These are phyloP conservation scores for Drosophila acutilabella DNA, from an alignment of 2,888 invertebrate genomes.

Conservation along the genomic window DNA sequence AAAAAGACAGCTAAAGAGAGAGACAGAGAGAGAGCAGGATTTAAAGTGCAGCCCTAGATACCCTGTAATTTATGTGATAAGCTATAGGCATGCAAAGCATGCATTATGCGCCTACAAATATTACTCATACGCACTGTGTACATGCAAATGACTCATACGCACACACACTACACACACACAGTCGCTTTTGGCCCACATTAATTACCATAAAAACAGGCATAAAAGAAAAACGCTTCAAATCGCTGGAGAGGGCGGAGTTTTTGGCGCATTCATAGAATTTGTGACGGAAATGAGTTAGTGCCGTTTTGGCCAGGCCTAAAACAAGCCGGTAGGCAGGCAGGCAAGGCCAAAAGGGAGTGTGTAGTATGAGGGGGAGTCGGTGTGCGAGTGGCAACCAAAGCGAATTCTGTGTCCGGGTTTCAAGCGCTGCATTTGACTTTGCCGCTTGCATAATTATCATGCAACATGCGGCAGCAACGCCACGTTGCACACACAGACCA, in stretches of 20 bases:
- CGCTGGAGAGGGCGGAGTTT: constrained; percentile 8
- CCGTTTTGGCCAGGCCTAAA: constrained; percentile 60
- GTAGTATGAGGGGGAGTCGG: neutral
- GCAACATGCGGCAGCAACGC: constrained; percentile 56
- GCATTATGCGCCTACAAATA: constrained; percentile 23
- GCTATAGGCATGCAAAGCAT: neutral
- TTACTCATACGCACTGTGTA: constrained; percentile 67
- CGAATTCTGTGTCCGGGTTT: constrained; percentile 20
- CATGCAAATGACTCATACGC: constrained; percentile 22
- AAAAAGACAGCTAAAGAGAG: neutral
- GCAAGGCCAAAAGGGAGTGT: neutral
- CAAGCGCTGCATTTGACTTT: constrained; percentile 50
- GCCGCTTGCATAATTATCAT: constrained; percentile 77
- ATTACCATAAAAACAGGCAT: constrained; percentile 73
- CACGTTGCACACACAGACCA: constrained; percentile 6
- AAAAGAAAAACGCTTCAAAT: constrained; percentile 32
- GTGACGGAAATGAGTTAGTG: constrained; percentile 78
- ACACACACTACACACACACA: constrained; percentile 2
- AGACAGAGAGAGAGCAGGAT: neutral
- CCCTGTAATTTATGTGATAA: constrained; percentile 10
- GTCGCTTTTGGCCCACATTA: constrained; percentile 68
- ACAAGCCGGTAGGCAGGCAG: too few species aligned
- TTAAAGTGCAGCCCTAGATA: neutral
- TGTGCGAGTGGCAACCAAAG: neutral
- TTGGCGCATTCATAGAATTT: constrained; percentile 71